Evolutionary conservation across 2,797 vertebrate species (phyloP).

Genomic region (Pipistrellus pipistrellus): DNA sequence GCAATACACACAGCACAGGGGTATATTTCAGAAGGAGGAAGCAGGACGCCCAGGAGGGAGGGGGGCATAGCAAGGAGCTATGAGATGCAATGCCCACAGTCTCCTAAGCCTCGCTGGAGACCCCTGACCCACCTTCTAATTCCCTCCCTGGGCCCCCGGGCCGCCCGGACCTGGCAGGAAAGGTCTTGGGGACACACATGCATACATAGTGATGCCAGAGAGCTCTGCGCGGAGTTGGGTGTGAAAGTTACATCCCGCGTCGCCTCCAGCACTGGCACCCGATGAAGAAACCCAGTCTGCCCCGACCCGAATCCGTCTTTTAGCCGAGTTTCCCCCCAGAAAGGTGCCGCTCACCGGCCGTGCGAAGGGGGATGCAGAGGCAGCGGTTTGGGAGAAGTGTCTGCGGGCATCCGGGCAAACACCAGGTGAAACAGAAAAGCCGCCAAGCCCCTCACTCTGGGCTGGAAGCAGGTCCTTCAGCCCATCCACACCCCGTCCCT

Average conservation of each 20-base stretch:
- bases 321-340: not conserved
- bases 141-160: not conserved
- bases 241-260: slow-evolving; percentile 63
- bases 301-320: not conserved
- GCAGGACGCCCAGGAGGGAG: not conserved
- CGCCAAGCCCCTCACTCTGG: not conserved
- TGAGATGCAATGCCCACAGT: not conserved
- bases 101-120: not conserved
- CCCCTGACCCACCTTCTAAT: not conserved
- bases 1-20: not conserved
- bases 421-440: not conserved
- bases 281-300: not conserved
- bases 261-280: not conserved
- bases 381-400: not conserved
- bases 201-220: not conserved
- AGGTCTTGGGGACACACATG: not conserved
- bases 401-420: not conserved
- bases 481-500: too few species aligned
- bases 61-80: not conserved
- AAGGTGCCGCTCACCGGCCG: not conserved
- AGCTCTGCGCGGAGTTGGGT: not conserved
- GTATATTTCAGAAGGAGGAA: not conserved
- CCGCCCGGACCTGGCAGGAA: not conserved
- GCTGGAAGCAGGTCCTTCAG: not conserved
- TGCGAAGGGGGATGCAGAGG: not conserved